phyloP scores from a whole-genome alignment of 2,113 vertebrate species.

The Hippocampus abdominalis region DNA sequence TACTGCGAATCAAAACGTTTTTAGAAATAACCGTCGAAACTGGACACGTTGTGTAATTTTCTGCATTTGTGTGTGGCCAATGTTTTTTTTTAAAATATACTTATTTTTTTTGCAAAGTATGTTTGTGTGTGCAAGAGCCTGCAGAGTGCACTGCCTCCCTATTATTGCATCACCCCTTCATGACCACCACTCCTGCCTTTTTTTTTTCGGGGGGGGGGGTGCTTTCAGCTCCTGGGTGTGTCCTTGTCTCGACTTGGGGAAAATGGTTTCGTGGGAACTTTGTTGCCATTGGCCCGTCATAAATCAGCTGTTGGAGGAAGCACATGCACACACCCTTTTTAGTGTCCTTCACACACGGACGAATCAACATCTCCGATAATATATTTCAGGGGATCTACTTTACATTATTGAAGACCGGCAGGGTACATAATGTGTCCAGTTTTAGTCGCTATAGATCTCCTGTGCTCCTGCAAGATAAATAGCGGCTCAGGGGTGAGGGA shows the following conservation, averaged over 20 bases:
- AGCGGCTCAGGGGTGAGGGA: constrained; percentile 9
- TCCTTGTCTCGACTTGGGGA: constrained; percentile 74
- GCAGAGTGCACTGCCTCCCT: constrained; percentile 46
- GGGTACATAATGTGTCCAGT: not conserved
- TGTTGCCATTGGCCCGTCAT: constrained; percentile 82
- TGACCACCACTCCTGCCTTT: not conserved
- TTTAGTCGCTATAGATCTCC: constrained; percentile 14
- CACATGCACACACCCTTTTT: constrained; percentile 7
- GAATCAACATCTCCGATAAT: constrained; percentile 15
- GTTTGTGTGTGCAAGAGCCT: constrained; percentile 27
- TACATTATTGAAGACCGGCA: not conserved
- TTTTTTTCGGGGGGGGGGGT: not conserved
- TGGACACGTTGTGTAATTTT: not conserved
- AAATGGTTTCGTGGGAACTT: constrained; percentile 76
- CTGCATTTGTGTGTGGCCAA: not conserved
- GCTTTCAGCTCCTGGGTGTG: constrained; percentile 67
- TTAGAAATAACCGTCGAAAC: not conserved
- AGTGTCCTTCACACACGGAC: constrained; percentile 14
- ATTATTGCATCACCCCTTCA: constrained; percentile 12
- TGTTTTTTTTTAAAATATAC: too few species aligned
- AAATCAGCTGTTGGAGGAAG: constrained; percentile 82
- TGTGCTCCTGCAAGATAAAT: constrained; percentile 22
- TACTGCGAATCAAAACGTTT: not conserved
- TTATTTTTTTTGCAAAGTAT: not conserved
- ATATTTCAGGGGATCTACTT: not conserved